Percentiles rank a stretch among this genome's conserved stretches.
These are phyloP conservation scores for Spilarctia lutea DNA, from an alignment of 2,888 invertebrate species.

Conservation along the genomic window DNA sequence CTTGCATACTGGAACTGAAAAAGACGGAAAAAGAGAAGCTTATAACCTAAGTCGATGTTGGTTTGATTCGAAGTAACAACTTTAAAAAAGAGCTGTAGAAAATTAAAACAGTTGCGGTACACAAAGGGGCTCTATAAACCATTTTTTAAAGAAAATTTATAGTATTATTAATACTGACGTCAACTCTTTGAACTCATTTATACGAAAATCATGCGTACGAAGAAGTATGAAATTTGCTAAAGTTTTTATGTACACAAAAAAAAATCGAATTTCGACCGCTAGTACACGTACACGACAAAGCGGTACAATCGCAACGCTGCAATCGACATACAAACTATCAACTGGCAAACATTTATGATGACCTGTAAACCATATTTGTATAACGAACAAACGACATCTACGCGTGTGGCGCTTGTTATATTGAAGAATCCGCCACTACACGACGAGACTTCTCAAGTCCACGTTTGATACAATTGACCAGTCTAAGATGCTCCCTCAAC, in stretches of 20 bases:
- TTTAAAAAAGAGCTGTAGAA: background rate
- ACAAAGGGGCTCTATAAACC: background rate
- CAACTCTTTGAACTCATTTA: too few relatives aligned
- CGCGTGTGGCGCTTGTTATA: conserved; percentile 65
- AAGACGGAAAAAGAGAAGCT: background rate
- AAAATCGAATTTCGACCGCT: too few relatives aligned
- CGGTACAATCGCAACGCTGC: background rate
- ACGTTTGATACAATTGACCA: conserved; percentile 54
- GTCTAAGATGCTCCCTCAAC: conserved; percentile 53
- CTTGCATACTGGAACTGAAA: background rate
- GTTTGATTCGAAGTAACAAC: too few relatives aligned
- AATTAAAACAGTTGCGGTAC: background rate
- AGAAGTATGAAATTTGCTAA: too few relatives aligned
- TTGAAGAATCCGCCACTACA: conserved; percentile 64
- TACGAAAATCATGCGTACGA: too few relatives aligned
- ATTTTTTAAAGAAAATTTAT: too few relatives aligned
- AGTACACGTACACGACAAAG: background rate
- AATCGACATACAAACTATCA: background rate
- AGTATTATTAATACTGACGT: too few relatives aligned
- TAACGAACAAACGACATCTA: conserved; percentile 34
- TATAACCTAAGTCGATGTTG: too few relatives aligned
- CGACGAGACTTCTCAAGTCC: conserved; percentile 60
- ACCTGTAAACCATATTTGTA: conserved; percentile 1
- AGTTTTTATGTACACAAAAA: too few relatives aligned
- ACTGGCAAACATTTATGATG: background rate